These are phyloP conservation scores for Porites cylindrica DNA, from an alignment of 92 coral and sea anemone species.

Conservation along the genomic window DNA sequence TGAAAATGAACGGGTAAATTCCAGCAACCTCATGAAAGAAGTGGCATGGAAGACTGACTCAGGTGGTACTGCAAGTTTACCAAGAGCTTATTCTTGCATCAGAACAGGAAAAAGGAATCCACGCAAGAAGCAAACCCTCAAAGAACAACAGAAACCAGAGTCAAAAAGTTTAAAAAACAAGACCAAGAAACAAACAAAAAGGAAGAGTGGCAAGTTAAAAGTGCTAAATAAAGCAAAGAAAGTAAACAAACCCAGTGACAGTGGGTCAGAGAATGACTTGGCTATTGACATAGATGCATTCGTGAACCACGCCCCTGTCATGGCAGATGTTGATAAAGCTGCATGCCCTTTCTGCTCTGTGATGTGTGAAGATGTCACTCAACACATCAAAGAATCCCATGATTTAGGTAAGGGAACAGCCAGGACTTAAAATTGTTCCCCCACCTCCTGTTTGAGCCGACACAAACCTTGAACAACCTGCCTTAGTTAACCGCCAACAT, in stretches of 20 bases:
- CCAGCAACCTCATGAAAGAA: not conserved
- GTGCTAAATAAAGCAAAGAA: not conserved
- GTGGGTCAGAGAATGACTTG: constrained; percentile 42
- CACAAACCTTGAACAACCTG: not conserved
- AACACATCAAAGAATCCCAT: constrained; percentile 42
- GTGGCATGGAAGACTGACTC: not conserved
- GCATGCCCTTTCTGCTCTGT: constrained; percentile 44
- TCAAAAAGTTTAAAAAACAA: not conserved
- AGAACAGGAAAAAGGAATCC: constrained; percentile 20
- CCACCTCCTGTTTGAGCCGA: not conserved
- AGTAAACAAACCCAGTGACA: not conserved
- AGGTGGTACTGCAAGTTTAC: not conserved
- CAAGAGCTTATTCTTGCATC: not conserved
- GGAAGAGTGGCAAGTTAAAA: not conserved
- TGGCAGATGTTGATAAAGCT: constrained; percentile 55
- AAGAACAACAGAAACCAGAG: not conserved
- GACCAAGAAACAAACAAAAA: not conserved
- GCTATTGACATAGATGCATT: constrained; percentile 64
- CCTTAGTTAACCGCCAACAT: too few species aligned
- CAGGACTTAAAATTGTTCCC: too few species aligned
- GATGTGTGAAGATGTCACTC: constrained; percentile 33
- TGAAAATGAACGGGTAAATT: not conserved
- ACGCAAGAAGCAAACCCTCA: not conserved
- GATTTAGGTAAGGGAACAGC: constrained; percentile 26
- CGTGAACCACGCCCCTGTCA: constrained; percentile 45